A percentile compares a stretch with the other conserved stretches of the same genome.
Conservation (phyloP, 2,888 invertebrate genomes). For the Agrotis exclamationis region DNA sequence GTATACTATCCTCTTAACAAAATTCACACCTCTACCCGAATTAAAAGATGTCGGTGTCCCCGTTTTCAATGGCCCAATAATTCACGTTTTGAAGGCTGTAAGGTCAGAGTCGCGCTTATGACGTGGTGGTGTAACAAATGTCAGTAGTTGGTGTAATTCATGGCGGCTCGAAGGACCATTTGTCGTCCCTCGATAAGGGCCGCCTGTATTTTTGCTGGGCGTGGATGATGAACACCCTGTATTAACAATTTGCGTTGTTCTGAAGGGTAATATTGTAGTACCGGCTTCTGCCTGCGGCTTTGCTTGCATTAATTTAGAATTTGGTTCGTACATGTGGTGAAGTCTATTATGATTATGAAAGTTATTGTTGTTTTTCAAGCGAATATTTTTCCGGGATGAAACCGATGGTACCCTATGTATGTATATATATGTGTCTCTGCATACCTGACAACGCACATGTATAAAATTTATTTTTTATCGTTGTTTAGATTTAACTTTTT, state of each 20-base stretch:
- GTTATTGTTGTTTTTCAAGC: too few relatives aligned
- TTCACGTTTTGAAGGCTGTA: constrained; percentile 58
- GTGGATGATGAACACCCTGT: constrained; percentile 46
- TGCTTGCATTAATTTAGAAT: too few relatives aligned
- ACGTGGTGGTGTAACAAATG: constrained; percentile 81
- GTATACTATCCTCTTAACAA: too few relatives aligned
- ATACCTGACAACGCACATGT: too few relatives aligned
- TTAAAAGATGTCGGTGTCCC: constrained; percentile 35
- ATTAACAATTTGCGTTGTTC: constrained; percentile 32
- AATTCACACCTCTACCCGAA: constrained; percentile 17
- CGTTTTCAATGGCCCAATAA: constrained; percentile 42
- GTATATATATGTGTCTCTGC: too few relatives aligned
- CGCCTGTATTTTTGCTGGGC: constrained; percentile 60
- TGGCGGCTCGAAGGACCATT: constrained; percentile 75
- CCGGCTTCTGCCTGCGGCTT: too few relatives aligned
- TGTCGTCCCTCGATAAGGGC: constrained; percentile 74
- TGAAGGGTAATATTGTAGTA: constrained; percentile 9
- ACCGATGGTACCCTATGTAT: too few relatives aligned
- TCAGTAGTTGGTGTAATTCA: constrained; percentile 76
- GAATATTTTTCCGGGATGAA: too few relatives aligned
- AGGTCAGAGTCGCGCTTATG: constrained; percentile 70
- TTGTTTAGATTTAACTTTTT: too few relatives aligned
- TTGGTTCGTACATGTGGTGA: too few relatives aligned
- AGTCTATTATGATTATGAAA: too few relatives aligned
- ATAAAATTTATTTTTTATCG: too few relatives aligned